Conservation (phyloP, 1,140 invertebrate genomes). For the Magallana gigas region DNA sequence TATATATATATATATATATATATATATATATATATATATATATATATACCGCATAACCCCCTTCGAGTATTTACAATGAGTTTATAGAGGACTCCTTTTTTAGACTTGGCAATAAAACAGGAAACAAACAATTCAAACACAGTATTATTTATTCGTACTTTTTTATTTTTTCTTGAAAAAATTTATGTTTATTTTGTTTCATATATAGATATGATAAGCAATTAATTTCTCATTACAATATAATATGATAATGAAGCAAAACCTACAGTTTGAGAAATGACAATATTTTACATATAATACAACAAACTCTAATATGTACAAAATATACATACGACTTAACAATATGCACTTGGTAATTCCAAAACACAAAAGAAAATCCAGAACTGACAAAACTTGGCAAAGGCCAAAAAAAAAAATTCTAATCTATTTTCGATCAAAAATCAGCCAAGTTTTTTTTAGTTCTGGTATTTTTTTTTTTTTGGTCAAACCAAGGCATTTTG, state of each 20-base stretch:
- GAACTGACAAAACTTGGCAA: too few species aligned
- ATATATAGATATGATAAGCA: conserved; percentile 23
- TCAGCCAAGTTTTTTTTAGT: neutral
- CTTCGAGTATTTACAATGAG: too few species aligned
- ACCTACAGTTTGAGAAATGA: conserved; percentile 1
- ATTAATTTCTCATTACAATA: neutral
- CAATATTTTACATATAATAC: conserved; percentile 9
- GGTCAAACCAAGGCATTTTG: neutral
- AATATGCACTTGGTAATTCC: neutral
- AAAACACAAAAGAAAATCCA: neutral
- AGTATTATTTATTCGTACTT: neutral
- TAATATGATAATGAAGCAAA: neutral
- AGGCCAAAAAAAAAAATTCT: too few species aligned
- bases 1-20: too few species aligned
- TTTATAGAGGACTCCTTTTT: too few species aligned
- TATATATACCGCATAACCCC: too few species aligned
- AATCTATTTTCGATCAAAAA: too few species aligned
- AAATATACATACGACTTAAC: conserved; percentile 37
- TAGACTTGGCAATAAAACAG: too few species aligned
- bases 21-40: too few species aligned
- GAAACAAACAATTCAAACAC: too few species aligned
- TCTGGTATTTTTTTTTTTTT: neutral
- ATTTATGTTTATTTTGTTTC: conserved; percentile 28
- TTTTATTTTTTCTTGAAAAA: conserved; percentile 32
- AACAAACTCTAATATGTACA: conserved; percentile 22